Percentiles rank a stretch among this genome's conserved stretches.
These are phyloP conservation scores for Brachymystax lenok DNA, from an alignment of 2,797 vertebrate species.

Conservation along the genomic window DNA sequence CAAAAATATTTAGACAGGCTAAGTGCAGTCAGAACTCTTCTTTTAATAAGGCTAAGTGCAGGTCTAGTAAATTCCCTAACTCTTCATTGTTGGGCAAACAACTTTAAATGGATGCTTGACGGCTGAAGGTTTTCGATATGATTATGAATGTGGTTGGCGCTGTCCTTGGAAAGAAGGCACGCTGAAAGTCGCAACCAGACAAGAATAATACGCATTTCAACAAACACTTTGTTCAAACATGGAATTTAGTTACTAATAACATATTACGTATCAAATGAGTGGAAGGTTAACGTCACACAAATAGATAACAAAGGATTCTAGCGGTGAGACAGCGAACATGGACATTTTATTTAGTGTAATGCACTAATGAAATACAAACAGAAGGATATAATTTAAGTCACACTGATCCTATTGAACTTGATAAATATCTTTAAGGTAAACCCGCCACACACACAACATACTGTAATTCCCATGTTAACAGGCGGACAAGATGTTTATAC, in stretches of 20 bases:
- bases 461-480: not conserved
- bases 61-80: constrained; percentile 20
- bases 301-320: not conserved
- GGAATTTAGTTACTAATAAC: constrained; percentile 10
- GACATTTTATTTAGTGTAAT: not conserved
- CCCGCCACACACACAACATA: not conserved
- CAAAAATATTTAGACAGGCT: constrained; percentile 22
- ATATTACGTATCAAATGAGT: not conserved
- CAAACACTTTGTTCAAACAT: constrained; percentile 17
- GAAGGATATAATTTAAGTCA: not conserved
- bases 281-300: not conserved
- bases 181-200: not conserved
- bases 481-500: not conserved
- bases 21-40: constrained; percentile 19
- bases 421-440: not conserved
- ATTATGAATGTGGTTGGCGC: constrained; percentile 8
- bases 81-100: constrained; percentile 28
- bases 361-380: constrained; percentile 7
- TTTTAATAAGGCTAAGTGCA: constrained; percentile 32
- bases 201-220: not conserved
- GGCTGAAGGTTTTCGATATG: constrained; percentile 11
- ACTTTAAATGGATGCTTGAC: constrained; percentile 21
- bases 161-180: constrained; percentile 25
- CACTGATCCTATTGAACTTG: not conserved
- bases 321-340: not conserved